These are phyloP conservation scores for Eudemis profundana DNA, from an alignment of 2,888 invertebrate genomes.

Conservation along the genomic window DNA sequence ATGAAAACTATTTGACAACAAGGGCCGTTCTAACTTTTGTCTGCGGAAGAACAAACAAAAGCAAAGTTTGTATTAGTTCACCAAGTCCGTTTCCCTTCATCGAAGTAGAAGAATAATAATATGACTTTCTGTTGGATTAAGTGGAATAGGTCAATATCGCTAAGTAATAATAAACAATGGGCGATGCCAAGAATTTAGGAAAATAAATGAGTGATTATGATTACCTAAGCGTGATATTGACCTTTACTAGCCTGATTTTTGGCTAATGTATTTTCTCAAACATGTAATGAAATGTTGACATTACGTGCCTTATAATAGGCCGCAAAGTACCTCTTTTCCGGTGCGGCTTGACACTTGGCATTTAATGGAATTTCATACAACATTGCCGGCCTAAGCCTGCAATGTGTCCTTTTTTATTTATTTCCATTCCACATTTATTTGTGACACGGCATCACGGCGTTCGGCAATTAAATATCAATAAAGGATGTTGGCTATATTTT, in stretches of 20 bases:
- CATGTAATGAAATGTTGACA: no score
- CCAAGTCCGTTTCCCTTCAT: slow-evolving; percentile 23
- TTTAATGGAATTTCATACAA: no score
- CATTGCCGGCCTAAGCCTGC: no score
- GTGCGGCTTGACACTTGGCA: no score
- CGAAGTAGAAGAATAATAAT: slow-evolving; percentile 25
- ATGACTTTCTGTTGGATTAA: slow-evolving; percentile 27
- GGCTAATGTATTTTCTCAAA: background rate
- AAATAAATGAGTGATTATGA: slow-evolving; percentile 9
- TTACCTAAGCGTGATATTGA: background rate
- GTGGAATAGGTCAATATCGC: slow-evolving; percentile 24
- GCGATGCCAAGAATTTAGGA: slow-evolving; percentile 12
- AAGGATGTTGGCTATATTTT: no score
- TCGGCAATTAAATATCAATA: no score
- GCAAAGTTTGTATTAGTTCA: slow-evolving; percentile 47
- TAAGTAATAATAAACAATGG: slow-evolving; percentile 30
- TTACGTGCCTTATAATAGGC: no score
- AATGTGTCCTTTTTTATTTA: no score
- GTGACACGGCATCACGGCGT: no score
- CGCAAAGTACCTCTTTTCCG: no score
- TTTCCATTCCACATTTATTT: no score
- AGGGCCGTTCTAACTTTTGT: slow-evolving; percentile 33
- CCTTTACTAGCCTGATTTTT: slow-evolving; percentile 1
- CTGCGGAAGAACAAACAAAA: slow-evolving; percentile 36
- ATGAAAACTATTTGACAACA: slow-evolving; percentile 14